Conservation (phyloP, 2,797 vertebrate genomes). For the Pristis pectinata region DNA sequence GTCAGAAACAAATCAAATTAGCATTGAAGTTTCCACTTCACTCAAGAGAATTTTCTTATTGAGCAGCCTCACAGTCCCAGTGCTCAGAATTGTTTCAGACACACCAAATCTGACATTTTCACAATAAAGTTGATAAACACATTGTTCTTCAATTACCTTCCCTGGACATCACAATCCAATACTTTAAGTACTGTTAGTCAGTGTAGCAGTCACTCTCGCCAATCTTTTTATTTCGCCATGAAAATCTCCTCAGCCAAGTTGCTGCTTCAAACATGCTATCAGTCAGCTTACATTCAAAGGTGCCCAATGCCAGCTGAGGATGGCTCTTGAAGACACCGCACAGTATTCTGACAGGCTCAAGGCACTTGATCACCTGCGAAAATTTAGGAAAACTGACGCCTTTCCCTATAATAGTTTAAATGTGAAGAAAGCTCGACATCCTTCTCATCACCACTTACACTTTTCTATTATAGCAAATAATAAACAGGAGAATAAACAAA, state of each 20-base stretch:
- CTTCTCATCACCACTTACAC: neutral
- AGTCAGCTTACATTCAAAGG: neutral
- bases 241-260: neutral
- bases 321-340: neutral
- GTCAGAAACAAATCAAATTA: neutral
- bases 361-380: neutral
- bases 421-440: neutral
- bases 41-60: neutral
- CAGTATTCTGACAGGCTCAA: neutral
- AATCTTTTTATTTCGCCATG: neutral
- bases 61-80: too few relatives aligned
- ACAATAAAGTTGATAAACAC: slow-evolving; percentile 13
- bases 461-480: neutral
- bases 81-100: neutral
- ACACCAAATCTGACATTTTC: neutral
- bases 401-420: neutral
- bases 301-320: neutral
- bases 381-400: neutral
- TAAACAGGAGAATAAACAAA: neutral
- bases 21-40: neutral
- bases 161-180: neutral
- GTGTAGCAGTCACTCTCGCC: neutral
- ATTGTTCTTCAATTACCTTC: neutral
- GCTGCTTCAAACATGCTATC: neutral
- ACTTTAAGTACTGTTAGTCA: neutral